These are phyloP conservation scores for Caloenas nicobarica DNA, from an alignment of 2,113 vertebrate species.

Conservation along the genomic window DNA sequence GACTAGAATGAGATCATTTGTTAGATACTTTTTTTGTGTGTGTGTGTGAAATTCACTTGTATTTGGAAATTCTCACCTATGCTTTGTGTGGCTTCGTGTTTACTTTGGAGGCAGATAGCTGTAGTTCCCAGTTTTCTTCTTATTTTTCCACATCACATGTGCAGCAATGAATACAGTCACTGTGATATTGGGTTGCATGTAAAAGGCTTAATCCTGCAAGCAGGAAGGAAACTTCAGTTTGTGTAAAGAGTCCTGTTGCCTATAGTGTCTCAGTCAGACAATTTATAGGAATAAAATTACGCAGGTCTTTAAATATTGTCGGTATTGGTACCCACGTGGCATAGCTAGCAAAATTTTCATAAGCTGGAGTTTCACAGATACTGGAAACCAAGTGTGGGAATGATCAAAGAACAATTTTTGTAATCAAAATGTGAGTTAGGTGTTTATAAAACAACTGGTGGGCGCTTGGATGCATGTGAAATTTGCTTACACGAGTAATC, in stretches of 20 bases:
- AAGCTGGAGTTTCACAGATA: background rate
- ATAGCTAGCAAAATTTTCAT: background rate
- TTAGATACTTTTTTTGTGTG: background rate
- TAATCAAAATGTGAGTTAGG: constrained; percentile 37
- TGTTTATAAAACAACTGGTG: constrained; percentile 41
- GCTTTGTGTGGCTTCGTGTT: background rate
- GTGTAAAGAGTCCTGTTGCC: background rate
- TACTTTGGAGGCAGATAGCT: background rate
- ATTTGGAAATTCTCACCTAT: background rate
- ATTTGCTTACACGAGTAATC: constrained; percentile 43
- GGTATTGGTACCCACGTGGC: background rate
- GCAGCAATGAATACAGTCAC: background rate
- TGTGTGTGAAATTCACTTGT: background rate
- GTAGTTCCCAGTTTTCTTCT: background rate
- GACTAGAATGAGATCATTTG: background rate
- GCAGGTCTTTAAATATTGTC: background rate
- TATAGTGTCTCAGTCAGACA: background rate
- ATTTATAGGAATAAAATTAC: background rate
- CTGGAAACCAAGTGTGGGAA: background rate
- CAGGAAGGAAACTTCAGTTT: background rate
- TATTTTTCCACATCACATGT: background rate
- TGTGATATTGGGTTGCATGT: background rate
- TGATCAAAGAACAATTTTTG: constrained; percentile 32
- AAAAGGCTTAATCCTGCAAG: background rate
- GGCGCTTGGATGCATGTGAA: background rate